Evolutionary conservation across 2,888 invertebrate species (phyloP), one percentile per base, ranked within the genome.

Genomic region (Abrostola triplasia): DNA sequence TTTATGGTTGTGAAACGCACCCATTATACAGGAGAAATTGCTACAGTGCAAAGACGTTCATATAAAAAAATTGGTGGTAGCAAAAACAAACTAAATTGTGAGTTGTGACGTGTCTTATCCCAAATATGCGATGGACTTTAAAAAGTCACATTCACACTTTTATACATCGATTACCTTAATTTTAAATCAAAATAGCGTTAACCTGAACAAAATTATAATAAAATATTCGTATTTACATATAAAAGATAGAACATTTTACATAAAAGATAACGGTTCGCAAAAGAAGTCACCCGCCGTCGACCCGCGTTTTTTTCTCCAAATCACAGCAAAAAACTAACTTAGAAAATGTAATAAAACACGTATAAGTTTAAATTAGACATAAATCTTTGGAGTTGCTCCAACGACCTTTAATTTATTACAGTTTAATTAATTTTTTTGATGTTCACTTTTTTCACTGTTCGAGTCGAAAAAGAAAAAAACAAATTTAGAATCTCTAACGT

Each of bases 81-180:
- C 24, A 24, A 24, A 24, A 4, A 2, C 24, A 24, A 24, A 24
- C 1, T 24, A 24, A 24, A 24, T 24, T 1, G 24, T 47, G 44
- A 44, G 44, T 6, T 13, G n/a, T 47, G 44, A 13, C 44, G 44
- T 47, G 44, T 24, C 44, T 13, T 24, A 13, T 24, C 24, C 24
- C 44, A 24, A 44, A 44, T 47, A 47, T 47, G 44, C 7, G 13
- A 13, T 24, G 13, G 44, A 9, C 44, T 47, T 47, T 13, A 13
- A 10, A 47, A 47, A 47, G 44, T 24, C 10, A 47, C 44, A 47
- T 47, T 47, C 13, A 47, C 44, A 47, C 44, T 47, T 47, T 44
- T 13, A 24, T 47, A 13, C 13, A 47, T 47, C 44, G 44, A 44
- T 47, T 24, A 47, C 44, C 24, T 13, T 44, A 44, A 1, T 47